phyloP scores from a whole-genome alignment of 2,113 vertebrate species.

The Sinocyclocheilus anophthalmus region DNA sequence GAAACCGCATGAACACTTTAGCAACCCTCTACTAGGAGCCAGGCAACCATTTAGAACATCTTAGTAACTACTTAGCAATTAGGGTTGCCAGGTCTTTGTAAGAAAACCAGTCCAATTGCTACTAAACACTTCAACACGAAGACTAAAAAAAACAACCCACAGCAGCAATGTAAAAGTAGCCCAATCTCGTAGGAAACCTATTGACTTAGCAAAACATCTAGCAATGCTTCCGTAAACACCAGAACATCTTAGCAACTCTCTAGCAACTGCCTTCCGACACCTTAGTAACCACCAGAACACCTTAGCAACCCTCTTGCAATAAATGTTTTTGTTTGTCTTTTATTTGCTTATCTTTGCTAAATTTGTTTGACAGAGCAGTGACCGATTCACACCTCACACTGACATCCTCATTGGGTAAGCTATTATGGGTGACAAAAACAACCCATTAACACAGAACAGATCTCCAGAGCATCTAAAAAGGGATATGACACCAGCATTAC shows the following conservation, averaged over 20 bases:
- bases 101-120: too few relatives aligned
- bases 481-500: background rate
- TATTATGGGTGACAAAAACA: background rate
- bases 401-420: background rate
- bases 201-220: background rate
- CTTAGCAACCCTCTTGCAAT: background rate
- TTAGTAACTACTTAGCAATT: background rate
- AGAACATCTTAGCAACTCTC: background rate
- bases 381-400: background rate
- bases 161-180: too few relatives aligned
- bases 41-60: background rate
- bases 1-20: background rate
- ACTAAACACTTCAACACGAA: too few relatives aligned
- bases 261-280: background rate
- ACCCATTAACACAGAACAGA: conserved; percentile 7
- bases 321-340: background rate
- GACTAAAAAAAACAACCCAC: too few relatives aligned
- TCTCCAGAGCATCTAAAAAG: background rate
- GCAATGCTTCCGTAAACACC: background rate
- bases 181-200: background rate
- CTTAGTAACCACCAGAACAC: background rate
- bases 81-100: too few relatives aligned
- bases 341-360: conserved; percentile 17
- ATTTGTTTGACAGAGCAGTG: background rate
- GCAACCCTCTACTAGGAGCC: background rate